Conservation (phyloP, 1,140 invertebrate genomes). For the Tachypleus tridentatus region DNA sequence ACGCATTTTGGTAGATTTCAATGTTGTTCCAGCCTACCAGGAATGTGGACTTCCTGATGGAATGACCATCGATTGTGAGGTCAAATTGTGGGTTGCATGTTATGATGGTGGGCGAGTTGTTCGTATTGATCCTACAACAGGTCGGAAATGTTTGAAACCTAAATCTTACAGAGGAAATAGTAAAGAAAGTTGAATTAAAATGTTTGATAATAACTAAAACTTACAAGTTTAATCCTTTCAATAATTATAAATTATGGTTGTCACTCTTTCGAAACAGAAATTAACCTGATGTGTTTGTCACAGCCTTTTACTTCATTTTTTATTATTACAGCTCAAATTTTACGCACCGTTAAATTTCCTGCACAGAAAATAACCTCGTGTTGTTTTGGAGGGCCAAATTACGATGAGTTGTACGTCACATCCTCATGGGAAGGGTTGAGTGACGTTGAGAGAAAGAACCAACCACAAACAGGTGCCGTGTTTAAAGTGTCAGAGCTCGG, state of each 20-base stretch:
- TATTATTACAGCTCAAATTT: slow-evolving; percentile 35
- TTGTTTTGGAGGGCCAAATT: slow-evolving; percentile 60
- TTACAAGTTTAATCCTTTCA: too few relatives aligned
- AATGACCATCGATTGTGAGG: slow-evolving; percentile 58
- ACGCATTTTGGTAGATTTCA: slow-evolving; percentile 35
- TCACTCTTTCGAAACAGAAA: too few relatives aligned
- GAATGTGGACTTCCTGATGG: slow-evolving; percentile 50
- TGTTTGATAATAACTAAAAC: too few relatives aligned
- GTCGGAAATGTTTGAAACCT: slow-evolving; percentile 7
- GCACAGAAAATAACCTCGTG: slow-evolving; percentile 60
- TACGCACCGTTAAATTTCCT: slow-evolving; percentile 49
- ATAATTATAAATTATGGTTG: too few relatives aligned
- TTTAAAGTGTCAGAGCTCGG: slow-evolving; percentile 43
- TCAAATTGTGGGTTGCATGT: slow-evolving; percentile 56
- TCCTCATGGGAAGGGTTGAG: slow-evolving; percentile 40
- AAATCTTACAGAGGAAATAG: too few relatives aligned
- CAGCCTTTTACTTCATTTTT: too few relatives aligned
- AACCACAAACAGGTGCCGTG: slow-evolving; percentile 52
- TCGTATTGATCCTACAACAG: slow-evolving; percentile 31
- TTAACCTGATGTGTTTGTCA: too few relatives aligned
- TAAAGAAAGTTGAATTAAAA: too few relatives aligned
- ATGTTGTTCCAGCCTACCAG: slow-evolving; percentile 28
- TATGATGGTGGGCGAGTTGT: slow-evolving; percentile 41
- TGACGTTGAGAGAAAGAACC: slow-evolving; percentile 39
- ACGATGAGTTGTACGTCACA: slow-evolving; percentile 64